Base-by-base conservation (phyloP, 2,797 vertebrate genomes). In the Aulostomus chinensis region DNA sequence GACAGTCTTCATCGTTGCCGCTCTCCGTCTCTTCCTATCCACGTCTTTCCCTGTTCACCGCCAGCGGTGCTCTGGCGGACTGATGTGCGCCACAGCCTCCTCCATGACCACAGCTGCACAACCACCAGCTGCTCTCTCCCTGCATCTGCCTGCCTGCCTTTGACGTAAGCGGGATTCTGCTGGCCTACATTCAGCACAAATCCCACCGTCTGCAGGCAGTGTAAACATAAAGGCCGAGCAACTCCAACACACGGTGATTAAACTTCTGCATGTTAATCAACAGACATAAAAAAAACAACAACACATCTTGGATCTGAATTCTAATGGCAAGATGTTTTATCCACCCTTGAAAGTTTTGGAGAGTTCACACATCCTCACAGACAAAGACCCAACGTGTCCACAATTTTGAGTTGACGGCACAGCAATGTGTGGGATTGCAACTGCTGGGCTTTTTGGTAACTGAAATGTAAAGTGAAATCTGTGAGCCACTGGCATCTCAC, bases 101-200 rank as follows among this genome's bases (percentile, higher is more conserved):
- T 83, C 81, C 81, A 81, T 80, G 73, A 46, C 65, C 82, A 83
- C 81, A 84, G 79, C 85, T 80, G 77, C 71, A 77, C 63, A 50
- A 69, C 72, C 78, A 71, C 89, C 88, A 88, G 80, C 86, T 87
- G 83, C 74, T 69, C 84, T 74, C 77, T 89, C 81, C 88, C 89
- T 89, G 86, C 85, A 90, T 88, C 85, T 81, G 78, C 78, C 83
- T 1, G 73, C 90, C 80, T 52, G 68, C 90, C 71, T 64, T 93
- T 95, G 94, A 95, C 87, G 85, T 93, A 94, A 95, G 88, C 90
- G 89, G 84, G 92, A 92, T 90, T 92, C 93, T 90, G 93, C 92
- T 94, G 94, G 90, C 94, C 94, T 97, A 97, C 93, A 95, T 96
- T 94, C 89, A 80, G 77, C 15, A 83, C 91, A 95, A 96, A 95